Evolutionary conservation across 2,797 vertebrate genomes (phyloP), one percentile per base, ranked within the genome.

Genomic region (Furcifer pardalis): DNA sequence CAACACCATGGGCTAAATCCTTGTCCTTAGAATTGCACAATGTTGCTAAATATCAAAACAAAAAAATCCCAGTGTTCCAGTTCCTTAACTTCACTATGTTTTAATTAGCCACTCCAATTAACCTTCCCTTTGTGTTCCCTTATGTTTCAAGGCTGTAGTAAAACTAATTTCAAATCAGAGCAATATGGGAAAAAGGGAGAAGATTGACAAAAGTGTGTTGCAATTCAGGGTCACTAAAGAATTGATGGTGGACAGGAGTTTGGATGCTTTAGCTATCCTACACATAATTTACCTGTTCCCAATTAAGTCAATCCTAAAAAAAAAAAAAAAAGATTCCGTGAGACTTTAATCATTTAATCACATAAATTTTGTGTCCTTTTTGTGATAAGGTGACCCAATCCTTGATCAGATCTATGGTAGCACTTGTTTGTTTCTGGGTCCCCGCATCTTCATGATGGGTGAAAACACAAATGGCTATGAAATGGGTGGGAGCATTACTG

Each of bases 61-160:
- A 91, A 86, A 56, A 17, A 52, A 87, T 91, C 91, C 91, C 92
- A 87, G 63, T 77, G 90, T 94, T 95, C 87, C 92, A 91, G 88
- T 94, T 93, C 93, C 93, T 92, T 91, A 91, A 90, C 75, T 91
- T 93, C 89, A 78, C 79, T 82, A 49, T 94, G 94, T 94, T 94
- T 56, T 95, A 95, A 95, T 95, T 94, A 94, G 94, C 87, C 86
- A 91, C 91, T 93, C 93, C 93, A 90, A 92, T 91, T 92, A 93
- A 92, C 91, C 93, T 89, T 92, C 88, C 60, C 85, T 93, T 95
- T 93, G 89, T 92, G 92, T 91, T 94, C 89, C 88, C 92, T 93
- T 89, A 93, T 92, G 93, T 94, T 94, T 92, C 91, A 94, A 90
- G 90, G 91, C 92, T 93, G 87, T 88, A 90, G 88, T 92, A 85